Percentiles rank a stretch among this genome's conserved stretches.
Conservation (phyloP, 2,113 vertebrate species). For the Cyanoderma ruficeps region DNA sequence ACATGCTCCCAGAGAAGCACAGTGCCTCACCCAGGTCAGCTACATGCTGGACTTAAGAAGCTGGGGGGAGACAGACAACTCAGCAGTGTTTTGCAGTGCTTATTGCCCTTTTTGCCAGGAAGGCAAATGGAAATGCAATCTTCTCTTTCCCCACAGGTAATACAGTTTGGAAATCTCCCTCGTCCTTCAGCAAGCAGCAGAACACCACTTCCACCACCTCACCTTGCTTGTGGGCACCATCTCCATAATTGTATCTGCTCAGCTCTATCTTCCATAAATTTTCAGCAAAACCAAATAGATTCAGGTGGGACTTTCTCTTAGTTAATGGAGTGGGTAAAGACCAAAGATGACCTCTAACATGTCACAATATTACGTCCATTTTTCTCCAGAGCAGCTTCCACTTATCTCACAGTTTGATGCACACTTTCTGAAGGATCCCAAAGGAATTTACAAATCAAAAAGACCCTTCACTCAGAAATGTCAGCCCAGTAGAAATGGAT, state of each 20-base stretch:
- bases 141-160: not conserved
- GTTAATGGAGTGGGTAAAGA: not conserved
- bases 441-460: not conserved
- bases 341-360: not conserved
- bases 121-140: not conserved
- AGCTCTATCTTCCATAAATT: not conserved
- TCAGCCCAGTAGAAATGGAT: not conserved
- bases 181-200: not conserved
- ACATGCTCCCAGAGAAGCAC: not conserved
- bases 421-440: not conserved
- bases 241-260: not conserved
- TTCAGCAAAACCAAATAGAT: not conserved
- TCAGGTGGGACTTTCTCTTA: not conserved
- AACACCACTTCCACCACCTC: not conserved
- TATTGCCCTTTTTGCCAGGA: not conserved
- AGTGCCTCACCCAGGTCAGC: not conserved
- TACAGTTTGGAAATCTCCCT: not conserved
- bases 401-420: not conserved
- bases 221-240: fast-evolving
- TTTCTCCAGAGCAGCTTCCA: not conserved
- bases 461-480: not conserved
- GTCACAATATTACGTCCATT: not conserved
- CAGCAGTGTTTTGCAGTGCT: not conserved
- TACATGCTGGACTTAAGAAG: not conserved
- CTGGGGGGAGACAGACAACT: not conserved